Base-by-base conservation (phyloP, 1,140 invertebrate species). In the Eurosta solidaginis region DNA sequence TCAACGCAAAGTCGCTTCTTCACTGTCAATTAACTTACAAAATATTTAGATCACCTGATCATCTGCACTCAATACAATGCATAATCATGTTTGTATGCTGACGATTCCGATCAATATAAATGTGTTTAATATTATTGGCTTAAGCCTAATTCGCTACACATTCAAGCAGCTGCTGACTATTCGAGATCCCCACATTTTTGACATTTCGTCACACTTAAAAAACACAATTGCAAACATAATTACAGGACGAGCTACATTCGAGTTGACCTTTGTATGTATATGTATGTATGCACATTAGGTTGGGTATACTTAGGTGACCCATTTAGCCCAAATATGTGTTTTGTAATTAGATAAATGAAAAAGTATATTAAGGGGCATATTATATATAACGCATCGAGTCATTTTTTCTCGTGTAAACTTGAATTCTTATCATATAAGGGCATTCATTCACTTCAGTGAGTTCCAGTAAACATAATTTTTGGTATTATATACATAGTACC, bases 201-300 rank as follows among this genome's bases (percentile, higher is more conserved):
- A 68, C 59, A 68, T 68, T 68, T 68, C 59, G 59, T 68, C 59
- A 68, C 59, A 68, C 59, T 68, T 68, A 9, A 40, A 20, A 68
- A 68, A 68, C 59, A 68, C 59, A 68, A 68, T 68, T 68, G 59
- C 59, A 29, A 9, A 20, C 59, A 22, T 68, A 68, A 68, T 68
- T 68, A 40, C 33, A 68, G 59, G 59, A 68, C 59, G 59, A 33
- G 33, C 54, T 14, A 47, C 12, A 17, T 33, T 6, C 59, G 17
- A n/a, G 20, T n/a, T n/a, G n/a, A n/a, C n/a, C n/a, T n/a, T n/a
- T n/a, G n/a, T n/a, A n/a, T n/a, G n/a, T n/a, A n/a, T n/a, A n/a
- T n/a, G n/a, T n/a, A n/a, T n/a, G n/a, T n/a, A n/a, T n/a, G n/a
- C n/a, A n/a, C n/a, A n/a, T n/a, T n/a, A n/a, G n/a, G n/a, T n/a